A percentile compares a stretch with the other conserved stretches of the same genome.
These are phyloP conservation scores for Semotilus atromaculatus DNA, from an alignment of 2,797 vertebrate genomes.

Conservation along the genomic window DNA sequence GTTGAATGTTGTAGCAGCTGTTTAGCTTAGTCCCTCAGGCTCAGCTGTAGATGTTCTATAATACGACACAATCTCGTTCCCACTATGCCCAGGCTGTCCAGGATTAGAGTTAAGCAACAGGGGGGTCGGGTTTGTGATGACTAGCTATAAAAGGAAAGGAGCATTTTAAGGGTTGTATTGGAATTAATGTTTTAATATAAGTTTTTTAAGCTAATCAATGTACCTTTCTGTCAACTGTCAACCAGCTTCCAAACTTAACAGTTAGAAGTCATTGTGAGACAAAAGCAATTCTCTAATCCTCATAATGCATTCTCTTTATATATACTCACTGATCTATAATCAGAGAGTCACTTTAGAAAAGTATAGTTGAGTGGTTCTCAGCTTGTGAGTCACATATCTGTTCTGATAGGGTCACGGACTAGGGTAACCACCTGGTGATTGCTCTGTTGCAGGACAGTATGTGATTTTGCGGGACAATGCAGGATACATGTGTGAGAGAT, in stretches of 20 bases:
- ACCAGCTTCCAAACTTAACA: neutral
- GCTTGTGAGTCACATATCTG: neutral
- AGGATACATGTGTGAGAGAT: neutral
- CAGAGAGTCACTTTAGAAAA: constrained; percentile 7
- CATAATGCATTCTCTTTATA: neutral
- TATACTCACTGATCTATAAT: constrained; percentile 6
- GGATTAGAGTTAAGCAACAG: constrained; percentile 26
- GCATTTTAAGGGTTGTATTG: neutral
- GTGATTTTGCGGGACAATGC: neutral
- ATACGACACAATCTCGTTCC: constrained; percentile 14
- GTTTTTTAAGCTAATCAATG: neutral
- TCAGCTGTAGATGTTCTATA: constrained; percentile 24
- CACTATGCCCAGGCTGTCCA: neutral
- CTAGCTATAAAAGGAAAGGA: neutral
- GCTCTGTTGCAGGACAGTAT: neutral
- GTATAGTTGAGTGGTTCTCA: neutral
- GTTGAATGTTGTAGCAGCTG: constrained; percentile 28
- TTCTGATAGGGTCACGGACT: neutral
- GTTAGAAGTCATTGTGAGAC: neutral
- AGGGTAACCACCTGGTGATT: neutral
- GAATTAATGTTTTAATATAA: neutral
- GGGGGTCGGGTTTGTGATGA: neutral
- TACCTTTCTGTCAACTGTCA: neutral
- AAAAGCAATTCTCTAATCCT: neutral
- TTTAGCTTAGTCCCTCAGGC: constrained; percentile 1